phyloP scores from a whole-genome alignment of 1,140 invertebrate genomes.

The Hycleus cichorii region DNA sequence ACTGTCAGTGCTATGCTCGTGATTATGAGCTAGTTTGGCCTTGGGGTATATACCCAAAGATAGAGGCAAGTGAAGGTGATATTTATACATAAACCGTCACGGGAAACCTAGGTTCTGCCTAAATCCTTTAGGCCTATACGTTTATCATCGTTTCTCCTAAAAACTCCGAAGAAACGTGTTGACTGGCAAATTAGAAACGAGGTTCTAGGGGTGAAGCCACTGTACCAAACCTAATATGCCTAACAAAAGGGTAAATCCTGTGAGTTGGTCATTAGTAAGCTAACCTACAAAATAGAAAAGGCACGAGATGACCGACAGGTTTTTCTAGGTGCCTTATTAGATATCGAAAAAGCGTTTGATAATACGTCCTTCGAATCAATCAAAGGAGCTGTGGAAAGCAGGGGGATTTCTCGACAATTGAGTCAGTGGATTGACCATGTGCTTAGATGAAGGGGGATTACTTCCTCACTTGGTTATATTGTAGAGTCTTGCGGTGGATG shows the following conservation, averaged over 20 bases:
- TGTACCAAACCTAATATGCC: neutral
- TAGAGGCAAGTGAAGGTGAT: conserved; percentile 16
- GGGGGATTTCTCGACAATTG: neutral
- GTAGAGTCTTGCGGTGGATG: neutral
- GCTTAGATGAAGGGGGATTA: neutral
- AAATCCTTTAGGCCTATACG: conserved; percentile 28
- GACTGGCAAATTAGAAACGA: conserved; percentile 16
- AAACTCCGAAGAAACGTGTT: conserved; percentile 22
- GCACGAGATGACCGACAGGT: neutral
- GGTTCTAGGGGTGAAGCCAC: neutral
- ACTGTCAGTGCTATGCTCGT: neutral
- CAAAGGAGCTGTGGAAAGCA: neutral
- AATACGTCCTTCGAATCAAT: neutral
- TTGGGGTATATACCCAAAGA: neutral
- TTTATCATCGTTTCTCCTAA: conserved; percentile 28
- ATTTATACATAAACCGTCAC: conserved; percentile 25
- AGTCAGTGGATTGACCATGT: neutral
- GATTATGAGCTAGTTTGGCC: neutral
- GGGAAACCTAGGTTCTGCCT: neutral
- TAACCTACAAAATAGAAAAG: neutral
- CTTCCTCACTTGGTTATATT: neutral
- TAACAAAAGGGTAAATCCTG: neutral
- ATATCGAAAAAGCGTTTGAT: neutral
- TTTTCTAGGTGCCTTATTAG: neutral
- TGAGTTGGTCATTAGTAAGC: neutral